Percentiles rank a stretch among this genome's conserved stretches.
These are phyloP conservation scores for Cabera pusaria DNA, from an alignment of 2,888 invertebrate genomes.

Conservation along the genomic window DNA sequence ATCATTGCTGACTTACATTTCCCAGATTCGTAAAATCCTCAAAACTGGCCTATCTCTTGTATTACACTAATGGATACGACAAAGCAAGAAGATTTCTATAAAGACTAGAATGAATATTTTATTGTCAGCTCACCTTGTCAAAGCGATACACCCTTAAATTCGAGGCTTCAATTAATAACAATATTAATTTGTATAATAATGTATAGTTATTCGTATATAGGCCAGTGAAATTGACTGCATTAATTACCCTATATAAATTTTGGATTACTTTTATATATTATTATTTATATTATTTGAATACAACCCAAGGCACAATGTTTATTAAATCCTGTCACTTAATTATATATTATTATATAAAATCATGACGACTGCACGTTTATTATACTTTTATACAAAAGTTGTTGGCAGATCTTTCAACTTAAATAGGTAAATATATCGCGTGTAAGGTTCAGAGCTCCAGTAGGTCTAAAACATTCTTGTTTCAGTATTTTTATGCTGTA, in stretches of 20 bases:
- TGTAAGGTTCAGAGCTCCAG: conserved; percentile 3
- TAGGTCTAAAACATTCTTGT: too few relatives aligned
- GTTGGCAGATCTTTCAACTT: conserved; percentile 71
- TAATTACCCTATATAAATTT: conserved; percentile 68
- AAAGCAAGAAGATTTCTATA: conserved; percentile 66
- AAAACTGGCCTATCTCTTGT: conserved; percentile 22
- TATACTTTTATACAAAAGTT: conserved; percentile 36
- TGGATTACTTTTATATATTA: conserved; percentile 47
- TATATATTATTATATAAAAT: conserved; percentile 47
- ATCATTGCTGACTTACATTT: too few relatives aligned
- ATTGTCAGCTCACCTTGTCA: conserved; percentile 77
- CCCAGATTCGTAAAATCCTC: conserved; percentile 20
- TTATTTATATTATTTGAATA: conserved; percentile 60
- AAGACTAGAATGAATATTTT: conserved; percentile 76
- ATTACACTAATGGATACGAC: conserved; percentile 42
- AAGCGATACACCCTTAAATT: conserved; percentile 72
- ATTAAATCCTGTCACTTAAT: conserved; percentile 53
- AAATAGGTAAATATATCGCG: conserved; percentile 34
- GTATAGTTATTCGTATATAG: conserved; percentile 60
- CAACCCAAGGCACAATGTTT: conserved; percentile 77
- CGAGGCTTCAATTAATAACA: conserved; percentile 57
- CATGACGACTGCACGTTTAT: conserved; percentile 58
- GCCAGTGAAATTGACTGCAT: conserved; percentile 77
- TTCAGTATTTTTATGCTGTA: too few relatives aligned
- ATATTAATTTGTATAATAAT: conserved; percentile 61